Evolutionary conservation across 2,797 vertebrate genomes (phyloP).

Genomic region (Meriones psammophilus): DNA sequence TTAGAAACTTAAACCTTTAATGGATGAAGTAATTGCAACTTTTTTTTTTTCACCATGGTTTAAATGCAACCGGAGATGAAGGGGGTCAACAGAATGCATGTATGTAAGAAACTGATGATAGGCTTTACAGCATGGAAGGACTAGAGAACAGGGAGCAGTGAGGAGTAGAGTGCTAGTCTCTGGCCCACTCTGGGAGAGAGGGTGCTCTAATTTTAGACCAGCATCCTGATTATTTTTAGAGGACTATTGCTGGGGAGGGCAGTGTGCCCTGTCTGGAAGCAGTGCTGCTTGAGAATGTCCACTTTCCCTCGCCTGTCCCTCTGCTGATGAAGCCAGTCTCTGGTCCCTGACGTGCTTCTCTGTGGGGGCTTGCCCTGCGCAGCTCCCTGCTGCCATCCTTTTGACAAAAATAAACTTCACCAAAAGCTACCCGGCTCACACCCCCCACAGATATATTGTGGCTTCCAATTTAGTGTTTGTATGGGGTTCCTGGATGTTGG

Average conservation of each 20-base stretch:
- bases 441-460: neutral
- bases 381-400: neutral
- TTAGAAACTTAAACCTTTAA: slow-evolving; percentile 65
- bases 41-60: neutral
- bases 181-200: neutral
- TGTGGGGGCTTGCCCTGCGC: neutral
- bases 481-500: neutral
- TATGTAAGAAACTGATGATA: neutral
- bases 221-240: slow-evolving; percentile 66
- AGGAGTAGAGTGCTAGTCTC: slow-evolving; percentile 22
- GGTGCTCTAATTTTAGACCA: slow-evolving; percentile 57
- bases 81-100: neutral
- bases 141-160: neutral
- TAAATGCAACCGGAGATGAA: slow-evolving; percentile 40
- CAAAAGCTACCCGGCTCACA: neutral
- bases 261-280: slow-evolving; percentile 47
- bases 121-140: neutral
- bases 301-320: neutral
- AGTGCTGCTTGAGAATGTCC: neutral
- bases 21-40: slow-evolving; percentile 39
- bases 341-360: neutral
- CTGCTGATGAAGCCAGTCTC: slow-evolving; percentile 5
- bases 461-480: neutral
- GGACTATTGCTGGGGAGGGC: slow-evolving; percentile 29
- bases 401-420: slow-evolving; percentile 26